Base-by-base conservation (phyloP, 2,797 vertebrate species). In the Perodicticus potto region DNA sequence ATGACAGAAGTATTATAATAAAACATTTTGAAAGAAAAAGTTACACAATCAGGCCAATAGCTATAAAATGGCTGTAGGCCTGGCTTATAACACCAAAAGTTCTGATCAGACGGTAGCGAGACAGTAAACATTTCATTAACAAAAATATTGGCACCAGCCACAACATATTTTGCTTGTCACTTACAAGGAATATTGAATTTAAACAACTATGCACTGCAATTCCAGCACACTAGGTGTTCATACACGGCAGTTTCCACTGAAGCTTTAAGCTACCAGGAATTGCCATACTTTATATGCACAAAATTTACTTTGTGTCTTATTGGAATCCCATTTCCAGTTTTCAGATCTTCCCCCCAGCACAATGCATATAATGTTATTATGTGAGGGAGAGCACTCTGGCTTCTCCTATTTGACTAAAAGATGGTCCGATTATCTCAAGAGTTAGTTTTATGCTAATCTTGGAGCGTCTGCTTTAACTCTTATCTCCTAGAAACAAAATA, bases 1-100 rank as follows among this genome's bases (percentile, higher is more conserved):
- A 99, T 98, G 99, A 99, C 99, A 99, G 98, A 98, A 99, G 98
- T 98, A 99, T 98, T 98, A 99, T 99, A 99, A 99, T 98, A 99
- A 99, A 99, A 98, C 98, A 98, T 99, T 98, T 98, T 97, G 97
- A 98, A 98, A 98, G 98, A 97, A 99, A 97, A 98, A 98, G 97
- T 98, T 99, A 99, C 99, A 99, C 98, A 98, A 98, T 98, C 97
- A 98, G 98, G 99, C 99, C 98, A 99, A 97, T 88, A 96, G 98
- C 98, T 99, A 98, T 98, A 98, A 99, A 98, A 99, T 98, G 98
- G 98, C 97, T 98, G 97, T 96, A 98, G 98, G 99, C 98, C 98
- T 98, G 98, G 98, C 97, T 98, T 97, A 98, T 98, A 98, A 99
- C 98, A 98, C 95, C 94, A 98, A 98, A 97, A 98, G 95, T 97